phyloP scores from a whole-genome alignment of 2,888 invertebrate species.

The Dilophus febrilis region DNA sequence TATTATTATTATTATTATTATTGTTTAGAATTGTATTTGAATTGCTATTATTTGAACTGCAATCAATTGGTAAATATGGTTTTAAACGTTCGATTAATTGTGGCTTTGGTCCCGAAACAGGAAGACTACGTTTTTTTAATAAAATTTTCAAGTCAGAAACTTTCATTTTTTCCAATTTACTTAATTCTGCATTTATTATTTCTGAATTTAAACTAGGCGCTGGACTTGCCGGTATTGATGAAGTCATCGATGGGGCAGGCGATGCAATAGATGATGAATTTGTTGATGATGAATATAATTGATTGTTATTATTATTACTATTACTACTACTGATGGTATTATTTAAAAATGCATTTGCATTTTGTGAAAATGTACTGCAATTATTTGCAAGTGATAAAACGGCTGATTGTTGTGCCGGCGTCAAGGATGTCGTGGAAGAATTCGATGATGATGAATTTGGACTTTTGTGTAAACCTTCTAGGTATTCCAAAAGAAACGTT shows the following conservation, averaged over 20 bases:
- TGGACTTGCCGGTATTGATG: conserved; percentile 27
- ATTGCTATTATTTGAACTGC: conserved; percentile 14
- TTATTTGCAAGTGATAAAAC: neutral
- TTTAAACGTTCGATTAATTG: conserved; percentile 83
- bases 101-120: conserved; percentile 92
- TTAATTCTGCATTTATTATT: conserved; percentile 25
- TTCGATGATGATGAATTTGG: conserved; percentile 61
- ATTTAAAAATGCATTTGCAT: conserved; percentile 9
- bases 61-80: conserved; percentile 39
- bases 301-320: conserved; percentile 13
- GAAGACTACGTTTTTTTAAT: conserved; percentile 79
- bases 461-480: conserved; percentile 68
- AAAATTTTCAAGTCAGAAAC: conserved; percentile 89
- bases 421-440: too few species aligned
- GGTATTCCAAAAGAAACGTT: conserved; percentile 69
- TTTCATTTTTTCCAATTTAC: conserved; percentile 86
- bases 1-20: too few species aligned
- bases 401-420: conserved; percentile 22
- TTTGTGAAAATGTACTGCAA: conserved; percentile 9
- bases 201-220: conserved; percentile 24
- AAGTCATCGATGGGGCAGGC: conserved; percentile 35
- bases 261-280: conserved; percentile 31
- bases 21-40: conserved; percentile 25
- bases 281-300: conserved; percentile 10
- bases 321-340: conserved; percentile 9